Percentiles rank a stretch among this genome's conserved stretches.
Conservation (phyloP, 2,888 invertebrate genomes). For the Dexiosoma caninum region DNA sequence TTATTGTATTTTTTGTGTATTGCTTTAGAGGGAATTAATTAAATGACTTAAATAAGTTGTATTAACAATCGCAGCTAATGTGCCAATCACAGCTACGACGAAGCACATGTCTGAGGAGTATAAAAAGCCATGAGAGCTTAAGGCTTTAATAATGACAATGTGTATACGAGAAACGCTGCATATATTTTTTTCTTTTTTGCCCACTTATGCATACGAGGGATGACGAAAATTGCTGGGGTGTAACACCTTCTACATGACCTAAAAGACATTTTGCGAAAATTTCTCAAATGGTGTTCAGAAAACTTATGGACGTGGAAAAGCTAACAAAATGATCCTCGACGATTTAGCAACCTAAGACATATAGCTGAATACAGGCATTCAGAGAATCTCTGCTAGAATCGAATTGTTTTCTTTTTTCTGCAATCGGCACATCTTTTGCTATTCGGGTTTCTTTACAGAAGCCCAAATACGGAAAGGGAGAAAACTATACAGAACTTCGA, state of each 20-base stretch:
- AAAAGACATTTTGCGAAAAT: too few relatives aligned
- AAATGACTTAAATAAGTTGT: conserved; percentile 70
- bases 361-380: too few relatives aligned
- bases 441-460: too few relatives aligned
- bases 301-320: too few relatives aligned
- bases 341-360: too few relatives aligned
- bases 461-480: too few relatives aligned
- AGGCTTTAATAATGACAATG: conserved; percentile 12
- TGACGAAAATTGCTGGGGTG: neutral
- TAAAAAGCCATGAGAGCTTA: conserved; percentile 6
- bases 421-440: too few relatives aligned
- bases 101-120: conserved; percentile 41
- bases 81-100: conserved; percentile 67
- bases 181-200: neutral
- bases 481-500: too few relatives aligned
- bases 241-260: neutral
- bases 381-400: too few relatives aligned
- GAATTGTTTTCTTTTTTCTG: too few relatives aligned
- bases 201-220: neutral
- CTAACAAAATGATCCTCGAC: too few relatives aligned
- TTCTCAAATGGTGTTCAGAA: too few relatives aligned
- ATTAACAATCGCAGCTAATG: conserved; percentile 70
- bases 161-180: neutral
- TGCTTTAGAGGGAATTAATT: conserved; percentile 55
- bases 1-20: conserved; percentile 11